These are phyloP conservation scores for Nomada fabriciana DNA, from an alignment of 2,888 invertebrate species.

Conservation along the genomic window DNA sequence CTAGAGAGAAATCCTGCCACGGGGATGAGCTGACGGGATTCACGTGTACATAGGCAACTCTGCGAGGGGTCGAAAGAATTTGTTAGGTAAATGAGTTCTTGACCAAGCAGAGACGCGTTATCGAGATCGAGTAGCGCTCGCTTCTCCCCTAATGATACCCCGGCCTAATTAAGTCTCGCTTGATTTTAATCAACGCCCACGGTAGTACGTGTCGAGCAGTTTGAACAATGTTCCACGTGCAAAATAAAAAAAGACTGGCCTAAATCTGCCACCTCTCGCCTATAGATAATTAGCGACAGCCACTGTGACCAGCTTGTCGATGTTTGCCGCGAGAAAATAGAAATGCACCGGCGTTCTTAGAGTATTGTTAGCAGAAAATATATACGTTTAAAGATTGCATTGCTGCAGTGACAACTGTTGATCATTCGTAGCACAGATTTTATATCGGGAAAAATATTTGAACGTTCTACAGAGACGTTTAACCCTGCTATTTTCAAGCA, in stretches of 20 bases:
- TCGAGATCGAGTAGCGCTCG: slow-evolving; percentile 52
- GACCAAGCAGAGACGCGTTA: slow-evolving; percentile 54
- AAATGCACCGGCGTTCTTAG: too few species aligned
- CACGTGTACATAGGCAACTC: slow-evolving; percentile 11
- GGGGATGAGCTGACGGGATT: slow-evolving; percentile 17
- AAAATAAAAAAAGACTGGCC: slow-evolving; percentile 39
- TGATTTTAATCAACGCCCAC: slow-evolving; percentile 57
- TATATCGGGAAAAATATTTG: too few species aligned
- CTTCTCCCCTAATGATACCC: slow-evolving; percentile 49
- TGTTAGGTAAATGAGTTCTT: slow-evolving; percentile 61
- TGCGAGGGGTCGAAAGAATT: slow-evolving; percentile 29
- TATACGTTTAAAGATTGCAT: not conserved
- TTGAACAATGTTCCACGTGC: slow-evolving; percentile 50
- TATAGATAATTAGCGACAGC: slow-evolving; percentile 28
- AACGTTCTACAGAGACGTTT: too few species aligned
- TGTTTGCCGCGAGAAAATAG: not conserved
- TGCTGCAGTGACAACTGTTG: not conserved
- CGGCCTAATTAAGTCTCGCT: slow-evolving; percentile 59
- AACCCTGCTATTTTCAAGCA: too few species aligned
- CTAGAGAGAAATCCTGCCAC: slow-evolving; percentile 19
- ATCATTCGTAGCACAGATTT: too few species aligned
- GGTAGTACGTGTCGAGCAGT: slow-evolving; percentile 34
- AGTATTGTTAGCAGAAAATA: not conserved
- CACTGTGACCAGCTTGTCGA: slow-evolving; percentile 1
- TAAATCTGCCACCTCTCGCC: slow-evolving; percentile 31